Base-by-base conservation (phyloP, 2,888 invertebrate species). In the Acanthosepion esculentum region DNA sequence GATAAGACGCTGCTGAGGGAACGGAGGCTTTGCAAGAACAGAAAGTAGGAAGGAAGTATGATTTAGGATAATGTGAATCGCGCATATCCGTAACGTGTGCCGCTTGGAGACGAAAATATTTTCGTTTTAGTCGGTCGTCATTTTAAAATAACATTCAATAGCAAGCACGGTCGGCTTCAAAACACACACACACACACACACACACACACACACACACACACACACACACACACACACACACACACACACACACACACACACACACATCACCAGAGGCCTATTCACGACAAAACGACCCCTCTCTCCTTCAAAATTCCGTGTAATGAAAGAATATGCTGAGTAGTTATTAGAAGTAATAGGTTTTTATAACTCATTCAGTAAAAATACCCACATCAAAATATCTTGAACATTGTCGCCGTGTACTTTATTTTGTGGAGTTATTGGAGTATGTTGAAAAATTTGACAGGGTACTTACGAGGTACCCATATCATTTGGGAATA, bases 21-120 rank as follows among this genome's bases (percentile, higher is more conserved):
- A 12, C 12, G n/a, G 33, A 78, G 33, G 78, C 15, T 78, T 78
- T 33, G 15, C n/a, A 18, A n/a, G 18, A 78, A 15, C 78, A 18
- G 78, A 23, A 78, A 78, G 78, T 12, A 78, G 15, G 78, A 78
- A 78, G 78, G n/a, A 78, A n/a, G n/a, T n/a, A n/a, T n/a, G 78
- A 78, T 78, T 78, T 78, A n/a, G 78, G 78, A 78, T 78, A 33
- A 78, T 78, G 78, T 10, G n/a, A n/a, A 78, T 59, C 12, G n/a
- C 78, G 78, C 15, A 33, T 33, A 78, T 78, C 78, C n/a, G n/a
- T 78, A 78, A 78, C 78, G n/a, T n/a, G 78, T 78, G 12, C n/a
- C 78, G 78, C n/a, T n/a, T 15, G 78, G 78, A 78, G 78, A 78
- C 78, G 78, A 78, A 78, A 78, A 78, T 78, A 78, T 78, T 78